These are phyloP conservation scores for Monopis laevigella DNA, from an alignment of 2,888 invertebrate genomes.

Conservation along the genomic window DNA sequence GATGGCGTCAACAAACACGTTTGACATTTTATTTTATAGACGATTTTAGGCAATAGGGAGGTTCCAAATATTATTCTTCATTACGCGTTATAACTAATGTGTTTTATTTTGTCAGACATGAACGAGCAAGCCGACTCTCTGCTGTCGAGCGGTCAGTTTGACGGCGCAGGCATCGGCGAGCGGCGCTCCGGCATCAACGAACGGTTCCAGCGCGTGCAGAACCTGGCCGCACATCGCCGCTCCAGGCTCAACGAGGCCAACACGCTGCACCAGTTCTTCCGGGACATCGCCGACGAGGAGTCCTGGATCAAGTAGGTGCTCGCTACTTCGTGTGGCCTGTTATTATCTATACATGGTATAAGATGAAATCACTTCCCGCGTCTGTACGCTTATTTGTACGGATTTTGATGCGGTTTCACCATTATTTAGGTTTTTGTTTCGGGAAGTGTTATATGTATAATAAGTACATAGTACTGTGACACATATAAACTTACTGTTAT, in stretches of 20 bases:
- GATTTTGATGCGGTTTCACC: too few relatives aligned
- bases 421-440: too few relatives aligned
- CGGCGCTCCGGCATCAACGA: slow-evolving; percentile 96
- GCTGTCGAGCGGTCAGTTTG: slow-evolving; percentile 97
- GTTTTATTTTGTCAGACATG: slow-evolving; percentile 71
- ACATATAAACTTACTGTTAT: too few relatives aligned
- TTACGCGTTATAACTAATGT: not conserved
- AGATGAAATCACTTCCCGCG: too few relatives aligned
- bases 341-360: too few relatives aligned
- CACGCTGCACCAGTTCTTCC: slow-evolving; percentile 98
- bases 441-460: too few relatives aligned
- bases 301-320: slow-evolving; percentile 96
- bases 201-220: slow-evolving; percentile 93
- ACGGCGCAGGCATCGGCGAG: slow-evolving; percentile 94
- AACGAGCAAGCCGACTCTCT: slow-evolving; percentile 96
- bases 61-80: too few relatives aligned
- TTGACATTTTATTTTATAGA: too few relatives aligned
- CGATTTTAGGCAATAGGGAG: not conserved
- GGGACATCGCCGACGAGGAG: slow-evolving; percentile 99
- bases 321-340: too few relatives aligned
- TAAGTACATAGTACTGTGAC: too few relatives aligned
- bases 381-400: too few relatives aligned
- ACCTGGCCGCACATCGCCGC: slow-evolving; percentile 91
- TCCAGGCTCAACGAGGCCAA: slow-evolving; percentile 95
- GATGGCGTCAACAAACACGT: too few relatives aligned